Base-by-base conservation (phyloP, 37 sponge, comb jelly and placozoan species). In the Cliona cf. orientalis region DNA sequence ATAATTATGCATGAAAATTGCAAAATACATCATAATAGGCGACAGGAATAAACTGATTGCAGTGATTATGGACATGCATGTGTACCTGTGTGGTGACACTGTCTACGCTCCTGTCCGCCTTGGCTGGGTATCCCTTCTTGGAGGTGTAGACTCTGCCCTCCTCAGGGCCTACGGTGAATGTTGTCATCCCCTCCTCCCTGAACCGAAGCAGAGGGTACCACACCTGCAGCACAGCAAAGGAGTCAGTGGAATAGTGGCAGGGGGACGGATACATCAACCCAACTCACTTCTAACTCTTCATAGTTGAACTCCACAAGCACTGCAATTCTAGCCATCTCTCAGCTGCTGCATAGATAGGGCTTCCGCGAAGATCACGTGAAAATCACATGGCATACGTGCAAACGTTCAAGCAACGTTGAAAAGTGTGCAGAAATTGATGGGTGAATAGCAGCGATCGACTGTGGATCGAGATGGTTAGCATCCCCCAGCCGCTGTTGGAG, bases 141-240 rank as follows among this genome's bases (percentile, higher is more conserved):
- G 91, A 90, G 23, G 44, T 81, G 78, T 90, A 90, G 1, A 66
- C 65, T 46, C 85, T 90, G 22, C 77, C 91, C 5, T 29, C 75
- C 78, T 90, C 91, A 7, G 91, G 91, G 7, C 86, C 91, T 12
- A 90, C 61, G 5, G 91, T 75, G 75, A 85, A 90, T 3, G 91
- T 85, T 2, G 31, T 7, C 66, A 86, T 79, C 21, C 86, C 91
- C 33, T 90, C 91, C 81, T 90, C 91, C 21, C 91, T 84, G 70
- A 90, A 90, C 49, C 91, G 35, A 61, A 90, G 76, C 62, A 90
- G 58, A 4, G 91, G 91, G 49, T 90, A 90, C 91, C 91, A 90
- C 35, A 87, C 68, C 88, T 87, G 79, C n/a, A 53, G 11, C 12
- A 2, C 23, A 42, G 7, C 3, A 38, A 4, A 74, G 32, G 6